Base-by-base conservation (phyloP, 2,113 vertebrate genomes). In the Camelus bactrianus region DNA sequence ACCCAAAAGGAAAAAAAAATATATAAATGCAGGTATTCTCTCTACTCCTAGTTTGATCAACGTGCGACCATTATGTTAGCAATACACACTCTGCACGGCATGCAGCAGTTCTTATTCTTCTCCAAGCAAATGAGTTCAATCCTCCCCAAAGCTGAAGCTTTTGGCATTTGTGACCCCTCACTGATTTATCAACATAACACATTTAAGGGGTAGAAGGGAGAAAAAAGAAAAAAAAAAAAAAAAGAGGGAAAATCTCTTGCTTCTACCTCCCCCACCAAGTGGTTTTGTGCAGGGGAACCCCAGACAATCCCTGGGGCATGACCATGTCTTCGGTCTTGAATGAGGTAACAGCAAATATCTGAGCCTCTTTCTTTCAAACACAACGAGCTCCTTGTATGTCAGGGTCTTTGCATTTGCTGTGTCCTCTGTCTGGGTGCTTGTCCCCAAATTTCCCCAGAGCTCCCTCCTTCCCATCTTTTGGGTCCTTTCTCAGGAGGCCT, bases 41-140 rank as follows among this genome's bases (percentile, higher is more conserved):
- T 26, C n/a, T 83, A n/a, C 52, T 52, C 35, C 24, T 38, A 42
- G 28, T 83, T 62, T 82, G 30, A 77, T 72, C n/a, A 16, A 24
- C 50, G 24, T 80, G n/a, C 56, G 35, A 13, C 14, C 58, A 64
- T 38, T 82, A 22, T 58, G 69, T 77, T 77, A 69, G 48, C 58
- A 72, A 38, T 5, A 46, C 54, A 83, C 5, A 48, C 50, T 95
- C 65, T 81, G 30, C 11, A 81, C 62, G 22, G 79, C 38, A 64
- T 48, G 28, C 2, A 72, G 8, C 73, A 87, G 93, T 91, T 89
- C 58, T 80, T 60, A 90, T 60, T 80, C n/a, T 87, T 93, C 14
- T 79, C 56, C 64, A 83, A 84, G 46, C 52, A 79, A 88, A 85
- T 67, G 38, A 48, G 75, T 62, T 76, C 35, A 72, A 0, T 87